A percentile compares a stretch with the other conserved stretches of the same genome.
Evolutionary conservation across 2,888 invertebrate species (phyloP).

Genomic region (Tuberolachnus salignus): DNA sequence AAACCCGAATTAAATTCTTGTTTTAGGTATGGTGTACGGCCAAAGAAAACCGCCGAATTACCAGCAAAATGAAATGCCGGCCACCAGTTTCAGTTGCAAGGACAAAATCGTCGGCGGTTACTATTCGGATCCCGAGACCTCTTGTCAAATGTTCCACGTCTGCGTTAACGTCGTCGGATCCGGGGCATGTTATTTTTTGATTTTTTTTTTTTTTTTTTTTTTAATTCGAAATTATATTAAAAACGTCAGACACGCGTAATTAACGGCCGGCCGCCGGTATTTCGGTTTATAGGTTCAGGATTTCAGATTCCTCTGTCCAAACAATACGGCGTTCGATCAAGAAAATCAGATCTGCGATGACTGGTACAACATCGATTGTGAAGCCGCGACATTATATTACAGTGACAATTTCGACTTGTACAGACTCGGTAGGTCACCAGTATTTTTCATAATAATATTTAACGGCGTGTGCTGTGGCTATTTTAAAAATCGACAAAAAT

Average conservation of each 20-base stretch:
- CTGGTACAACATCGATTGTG: conserved; percentile 89
- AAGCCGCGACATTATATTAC: conserved; percentile 78
- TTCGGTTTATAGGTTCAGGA: conserved; percentile 70
- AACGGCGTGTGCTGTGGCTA: too few species aligned
- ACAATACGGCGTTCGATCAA: conserved; percentile 88
- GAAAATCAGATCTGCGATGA: conserved; percentile 91
- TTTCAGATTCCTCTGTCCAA: conserved; percentile 87
- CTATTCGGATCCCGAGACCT: conserved; percentile 82
- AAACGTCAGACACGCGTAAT: background rate
- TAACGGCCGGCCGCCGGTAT: background rate
- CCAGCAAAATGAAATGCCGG: conserved; percentile 69
- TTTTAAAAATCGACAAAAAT: too few species aligned
- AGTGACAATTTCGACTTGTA: conserved; percentile 87
- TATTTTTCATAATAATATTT: too few species aligned
- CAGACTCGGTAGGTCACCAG: conserved; percentile 68
- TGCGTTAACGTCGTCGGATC: conserved; percentile 81
- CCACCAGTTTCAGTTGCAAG: conserved; percentile 81
- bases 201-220: too few species aligned
- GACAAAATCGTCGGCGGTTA: conserved; percentile 86
- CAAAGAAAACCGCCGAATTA: conserved; percentile 65
- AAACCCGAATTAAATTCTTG: too few species aligned
- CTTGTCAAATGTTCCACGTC: conserved; percentile 85
- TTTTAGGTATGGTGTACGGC: conserved; percentile 58
- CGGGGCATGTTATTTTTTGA: conserved; percentile 59
- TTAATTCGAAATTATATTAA: background rate